Conservation (phyloP, 2,797 vertebrate species). For the Natrix natrix region DNA sequence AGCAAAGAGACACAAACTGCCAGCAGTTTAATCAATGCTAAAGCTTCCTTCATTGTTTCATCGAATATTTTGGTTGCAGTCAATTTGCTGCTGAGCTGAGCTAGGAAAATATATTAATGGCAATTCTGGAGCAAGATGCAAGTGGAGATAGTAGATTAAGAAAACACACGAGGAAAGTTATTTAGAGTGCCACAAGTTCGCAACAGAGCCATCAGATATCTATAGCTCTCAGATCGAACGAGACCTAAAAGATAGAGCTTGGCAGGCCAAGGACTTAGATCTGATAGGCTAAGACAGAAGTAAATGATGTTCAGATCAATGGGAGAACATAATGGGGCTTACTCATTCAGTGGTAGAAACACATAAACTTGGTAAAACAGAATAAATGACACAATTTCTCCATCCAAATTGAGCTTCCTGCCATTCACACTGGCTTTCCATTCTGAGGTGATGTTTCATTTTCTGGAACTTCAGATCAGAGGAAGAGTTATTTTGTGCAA, state of each 20-base stretch:
- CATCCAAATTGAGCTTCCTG: not conserved
- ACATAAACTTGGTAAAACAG: not conserved
- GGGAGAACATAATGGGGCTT: not conserved
- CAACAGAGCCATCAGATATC: not conserved
- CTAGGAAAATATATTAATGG: not conserved
- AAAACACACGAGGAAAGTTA: not conserved
- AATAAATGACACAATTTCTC: not conserved
- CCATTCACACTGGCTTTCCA: not conserved
- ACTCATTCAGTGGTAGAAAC: not conserved
- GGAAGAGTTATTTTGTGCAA: not conserved
- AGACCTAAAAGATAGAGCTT: not conserved
- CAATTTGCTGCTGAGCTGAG: no score
- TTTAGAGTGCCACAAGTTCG: not conserved
- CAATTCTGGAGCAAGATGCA: not conserved
- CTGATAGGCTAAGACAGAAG: not conserved
- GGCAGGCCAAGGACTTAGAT: not conserved
- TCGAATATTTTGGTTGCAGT: not conserved
- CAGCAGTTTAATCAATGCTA: not conserved
- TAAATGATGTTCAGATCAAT: not conserved
- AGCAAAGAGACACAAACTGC: slow-evolving; percentile 2
- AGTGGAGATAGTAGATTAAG: not conserved
- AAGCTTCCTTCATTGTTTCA: not conserved
- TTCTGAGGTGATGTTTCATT: not conserved
- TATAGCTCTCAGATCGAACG: not conserved
- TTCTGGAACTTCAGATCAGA: not conserved